These are phyloP conservation scores for Ommatoiulus sabulosus DNA, from an alignment of 2,888 invertebrate genomes.

Conservation along the genomic window DNA sequence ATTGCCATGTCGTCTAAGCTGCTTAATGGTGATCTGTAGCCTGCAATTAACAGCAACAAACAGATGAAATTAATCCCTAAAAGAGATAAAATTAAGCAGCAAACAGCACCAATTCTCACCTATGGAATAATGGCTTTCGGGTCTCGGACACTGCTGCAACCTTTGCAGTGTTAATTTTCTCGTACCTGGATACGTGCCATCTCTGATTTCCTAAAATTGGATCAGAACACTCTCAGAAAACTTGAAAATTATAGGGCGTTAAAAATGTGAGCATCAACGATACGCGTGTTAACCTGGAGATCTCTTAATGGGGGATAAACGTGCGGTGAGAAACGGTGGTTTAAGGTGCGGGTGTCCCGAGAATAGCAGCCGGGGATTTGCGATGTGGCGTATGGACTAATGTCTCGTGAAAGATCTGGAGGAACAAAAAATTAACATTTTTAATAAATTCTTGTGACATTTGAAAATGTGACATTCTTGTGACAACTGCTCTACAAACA, in stretches of 20 bases:
- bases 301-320: slow-evolving; percentile 59
- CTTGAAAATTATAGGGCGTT: not conserved
- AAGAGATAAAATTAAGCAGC: too few relatives aligned
- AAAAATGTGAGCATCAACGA: too few relatives aligned
- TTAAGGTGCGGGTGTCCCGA: slow-evolving; percentile 57
- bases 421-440: not conserved
- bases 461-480: too few relatives aligned
- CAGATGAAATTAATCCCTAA: too few relatives aligned
- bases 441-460: too few relatives aligned
- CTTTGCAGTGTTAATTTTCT: slow-evolving; percentile 56
- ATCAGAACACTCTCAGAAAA: not conserved
- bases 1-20: slow-evolving; percentile 42
- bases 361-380: slow-evolving; percentile 57
- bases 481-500: too few relatives aligned
- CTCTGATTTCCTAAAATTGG: slow-evolving; percentile 50
- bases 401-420: slow-evolving; percentile 58
- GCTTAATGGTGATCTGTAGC: slow-evolving; percentile 41
- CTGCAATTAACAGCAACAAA: not conserved
- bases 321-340: slow-evolving; percentile 57
- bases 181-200: slow-evolving; percentile 59
- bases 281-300: slow-evolving; percentile 51
- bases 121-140: slow-evolving; percentile 50
- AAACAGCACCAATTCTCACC: not conserved
- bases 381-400: slow-evolving; percentile 59
- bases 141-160: slow-evolving; percentile 52